A percentile compares a stretch with the other conserved stretches of the same genome.
Conservation (phyloP, 2,113 vertebrate genomes). For the Syngnathus typhle region DNA sequence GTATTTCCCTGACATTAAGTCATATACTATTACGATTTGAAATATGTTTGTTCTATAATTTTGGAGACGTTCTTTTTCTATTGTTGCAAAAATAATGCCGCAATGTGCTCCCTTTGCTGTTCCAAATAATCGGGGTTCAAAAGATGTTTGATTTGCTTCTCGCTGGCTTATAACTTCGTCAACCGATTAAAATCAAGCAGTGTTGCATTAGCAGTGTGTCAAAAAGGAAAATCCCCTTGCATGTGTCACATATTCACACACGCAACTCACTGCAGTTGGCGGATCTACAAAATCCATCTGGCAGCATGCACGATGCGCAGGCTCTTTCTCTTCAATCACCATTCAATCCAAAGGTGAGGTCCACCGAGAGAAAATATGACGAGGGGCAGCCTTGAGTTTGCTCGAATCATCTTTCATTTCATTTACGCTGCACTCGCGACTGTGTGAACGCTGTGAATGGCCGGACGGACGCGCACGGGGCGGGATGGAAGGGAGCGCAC, state of each 20-base stretch:
- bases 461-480: neutral
- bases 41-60: too few relatives aligned
- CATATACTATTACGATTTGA: too few relatives aligned
- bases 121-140: neutral
- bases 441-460: slow-evolving; percentile 34
- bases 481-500: slow-evolving; percentile 24
- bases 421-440: slow-evolving; percentile 2
- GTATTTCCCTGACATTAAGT: too few relatives aligned
- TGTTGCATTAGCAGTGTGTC: slow-evolving; percentile 25
- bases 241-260: neutral
- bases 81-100: neutral
- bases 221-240: slow-evolving; percentile 32
- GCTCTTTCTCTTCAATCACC: slow-evolving; percentile 4
- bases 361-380: neutral
- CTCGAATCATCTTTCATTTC: slow-evolving; percentile 5
- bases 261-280: slow-evolving; percentile 30
- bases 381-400: neutral
- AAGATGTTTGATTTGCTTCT: slow-evolving; percentile 3
- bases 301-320: slow-evolving; percentile 23
- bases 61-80: too few relatives aligned
- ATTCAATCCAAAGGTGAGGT: slow-evolving; percentile 5
- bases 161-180: slow-evolving; percentile 15
- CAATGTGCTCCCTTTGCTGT: neutral
- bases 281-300: slow-evolving; percentile 55
- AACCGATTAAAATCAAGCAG: neutral